Evolutionary conservation across 2,113 vertebrate species (phyloP).

Genomic region (Pseudonaja textilis): DNA sequence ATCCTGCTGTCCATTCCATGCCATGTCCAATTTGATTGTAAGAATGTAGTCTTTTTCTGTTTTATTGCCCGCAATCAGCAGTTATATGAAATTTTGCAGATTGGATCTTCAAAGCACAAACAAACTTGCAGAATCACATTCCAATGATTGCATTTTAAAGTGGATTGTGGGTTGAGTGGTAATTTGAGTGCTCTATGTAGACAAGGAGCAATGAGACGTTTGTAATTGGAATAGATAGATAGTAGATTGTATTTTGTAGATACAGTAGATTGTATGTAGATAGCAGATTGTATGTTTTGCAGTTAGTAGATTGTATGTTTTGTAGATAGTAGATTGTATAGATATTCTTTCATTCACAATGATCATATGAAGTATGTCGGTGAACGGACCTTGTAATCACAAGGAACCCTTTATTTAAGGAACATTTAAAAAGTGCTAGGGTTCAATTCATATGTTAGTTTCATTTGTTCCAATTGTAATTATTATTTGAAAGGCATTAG

Average conservation of each 20-base stretch:
- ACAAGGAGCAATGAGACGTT: background rate
- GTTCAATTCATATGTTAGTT: background rate
- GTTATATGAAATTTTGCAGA: background rate
- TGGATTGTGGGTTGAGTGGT: background rate
- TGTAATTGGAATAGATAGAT: background rate
- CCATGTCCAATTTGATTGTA: background rate
- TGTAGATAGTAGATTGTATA: background rate
- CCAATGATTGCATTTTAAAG: background rate
- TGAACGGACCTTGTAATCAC: background rate
- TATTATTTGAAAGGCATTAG: background rate
- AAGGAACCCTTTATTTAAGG: background rate
- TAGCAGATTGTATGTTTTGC: background rate
- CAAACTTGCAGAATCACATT: background rate
- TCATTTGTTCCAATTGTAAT: background rate
- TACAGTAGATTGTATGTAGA: background rate
- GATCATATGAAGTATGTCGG: background rate
- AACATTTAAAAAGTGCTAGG: background rate
- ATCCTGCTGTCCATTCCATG: background rate
- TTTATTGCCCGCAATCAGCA: background rate
- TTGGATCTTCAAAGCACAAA: background rate
- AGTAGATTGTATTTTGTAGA: background rate
- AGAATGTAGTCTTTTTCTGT: background rate
- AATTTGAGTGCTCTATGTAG: background rate
- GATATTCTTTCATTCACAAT: background rate
- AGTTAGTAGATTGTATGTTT: too few relatives aligned